Base-by-base conservation (phyloP, 2,797 vertebrate genomes). In the Onychomys arenicola region DNA sequence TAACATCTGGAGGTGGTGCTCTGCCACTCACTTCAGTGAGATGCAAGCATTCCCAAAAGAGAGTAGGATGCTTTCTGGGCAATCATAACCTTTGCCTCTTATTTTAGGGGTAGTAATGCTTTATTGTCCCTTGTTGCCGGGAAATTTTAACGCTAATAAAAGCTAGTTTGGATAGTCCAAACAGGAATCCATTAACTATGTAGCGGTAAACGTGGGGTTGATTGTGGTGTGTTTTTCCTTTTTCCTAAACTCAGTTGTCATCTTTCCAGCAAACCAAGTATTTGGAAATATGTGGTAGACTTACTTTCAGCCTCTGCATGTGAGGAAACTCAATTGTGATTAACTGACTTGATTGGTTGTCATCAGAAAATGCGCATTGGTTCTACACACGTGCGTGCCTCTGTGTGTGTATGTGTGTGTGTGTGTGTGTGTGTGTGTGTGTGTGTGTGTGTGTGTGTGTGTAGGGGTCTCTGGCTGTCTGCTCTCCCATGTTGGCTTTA, bases 1-100 rank as follows among this genome's bases (percentile, higher is more conserved):
- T 97, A 86, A 94, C 93, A 96, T 97, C 90, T 96, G 89, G 75
- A 73, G 61, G 55, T 96, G 67, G 93, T 97, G 95, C 93, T 73
- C 89, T 93, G n/a, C 88, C 90, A 95, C 49, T 90, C 71, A 69
- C 83, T 95, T 89, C 46, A 46, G 59, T 88, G 80, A 97, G 93
- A 87, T 84, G 32, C 0, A 1, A 95, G 63, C 89, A 34, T 94
- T 97, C 69, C 93, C 78, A 78, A 83, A 97, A 96, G 88, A 96
- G 75, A 96, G 59, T 19, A 73, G 59, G 16, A 2, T 94, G 85
- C 82, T 81, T 92, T 82, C 76, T 6, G 9, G 37, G 3, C 77
- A 90, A 85, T 91, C n/a, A n/a, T n/a, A n/a, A 92, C 67, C 81
- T 76, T 92, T 96, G 69, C 92, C 57, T 85, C 29, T 77, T 84